Conservation (phyloP, 2,888 invertebrate genomes). For the Spodoptera littoralis region DNA sequence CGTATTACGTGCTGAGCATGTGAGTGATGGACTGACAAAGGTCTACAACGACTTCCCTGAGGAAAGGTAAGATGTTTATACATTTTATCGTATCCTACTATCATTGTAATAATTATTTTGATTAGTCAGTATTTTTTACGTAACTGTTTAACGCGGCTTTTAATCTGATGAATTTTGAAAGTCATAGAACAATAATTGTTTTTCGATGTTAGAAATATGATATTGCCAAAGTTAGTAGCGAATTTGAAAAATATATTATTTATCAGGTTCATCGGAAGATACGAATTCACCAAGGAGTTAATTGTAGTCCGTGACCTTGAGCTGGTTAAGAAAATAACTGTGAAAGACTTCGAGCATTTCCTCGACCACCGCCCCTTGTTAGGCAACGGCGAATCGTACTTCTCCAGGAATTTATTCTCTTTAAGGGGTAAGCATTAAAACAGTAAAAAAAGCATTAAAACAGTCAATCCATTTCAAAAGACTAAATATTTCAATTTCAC, state of each 20-base stretch:
- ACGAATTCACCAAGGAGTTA: slow-evolving; percentile 77
- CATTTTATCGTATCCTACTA: too few species aligned
- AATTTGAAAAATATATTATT: background rate
- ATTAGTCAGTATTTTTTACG: too few species aligned
- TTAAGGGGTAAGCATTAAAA: slow-evolving; percentile 72
- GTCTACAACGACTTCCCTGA: slow-evolving; percentile 65
- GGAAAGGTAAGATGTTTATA: slow-evolving; percentile 63
- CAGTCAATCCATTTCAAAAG: too few species aligned
- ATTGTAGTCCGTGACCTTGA: slow-evolving; percentile 83
- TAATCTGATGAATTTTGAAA: too few species aligned
- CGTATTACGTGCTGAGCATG: slow-evolving; percentile 54
- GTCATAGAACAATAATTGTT: too few species aligned
- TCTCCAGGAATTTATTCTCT: slow-evolving; percentile 82
- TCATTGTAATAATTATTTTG: too few species aligned
- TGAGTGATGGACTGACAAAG: slow-evolving; percentile 50
- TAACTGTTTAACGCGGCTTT: too few species aligned
- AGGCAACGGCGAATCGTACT: slow-evolving; percentile 80
- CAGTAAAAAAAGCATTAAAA: background rate
- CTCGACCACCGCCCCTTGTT: slow-evolving; percentile 80
- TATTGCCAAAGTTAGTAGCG: too few species aligned
- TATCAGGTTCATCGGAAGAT: slow-evolving; percentile 81
- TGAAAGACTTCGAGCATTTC: slow-evolving; percentile 89
- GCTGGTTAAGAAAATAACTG: slow-evolving; percentile 81
- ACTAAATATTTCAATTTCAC: background rate
- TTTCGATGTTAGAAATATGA: too few species aligned